phyloP scores from a whole-genome alignment of 2,888 invertebrate genomes.

The Julus scandinavius region DNA sequence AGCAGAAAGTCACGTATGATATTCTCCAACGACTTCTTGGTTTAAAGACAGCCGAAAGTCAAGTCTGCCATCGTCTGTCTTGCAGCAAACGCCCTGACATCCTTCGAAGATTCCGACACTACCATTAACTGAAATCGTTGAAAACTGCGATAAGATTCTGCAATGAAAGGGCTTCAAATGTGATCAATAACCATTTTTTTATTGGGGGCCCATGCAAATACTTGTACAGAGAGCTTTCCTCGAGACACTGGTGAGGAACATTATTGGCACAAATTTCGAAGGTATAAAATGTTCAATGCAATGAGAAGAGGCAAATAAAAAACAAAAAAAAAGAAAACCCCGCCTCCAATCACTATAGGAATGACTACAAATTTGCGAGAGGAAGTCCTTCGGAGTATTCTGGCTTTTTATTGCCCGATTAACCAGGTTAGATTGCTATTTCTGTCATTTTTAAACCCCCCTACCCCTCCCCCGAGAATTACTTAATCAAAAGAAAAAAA shows the following conservation, averaged over 20 bases:
- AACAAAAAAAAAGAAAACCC: not conserved
- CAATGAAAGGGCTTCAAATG: not conserved
- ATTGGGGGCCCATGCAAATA: conserved; percentile 48
- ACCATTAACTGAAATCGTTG: too few relatives aligned
- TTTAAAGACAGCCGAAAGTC: too few relatives aligned
- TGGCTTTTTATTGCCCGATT: conserved; percentile 51
- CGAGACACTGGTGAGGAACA: conserved; percentile 39
- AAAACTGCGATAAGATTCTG: not conserved
- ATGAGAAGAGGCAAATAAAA: conserved; percentile 31
- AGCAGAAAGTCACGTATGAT: too few relatives aligned
- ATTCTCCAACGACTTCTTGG: too few relatives aligned
- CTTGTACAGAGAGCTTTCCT: conserved; percentile 48
- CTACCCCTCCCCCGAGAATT: conserved; percentile 30
- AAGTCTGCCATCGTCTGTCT: too few relatives aligned
- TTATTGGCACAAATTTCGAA: conserved; percentile 55
- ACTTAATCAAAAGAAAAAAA: not conserved
- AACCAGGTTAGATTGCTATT: conserved; percentile 48
- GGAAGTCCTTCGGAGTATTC: conserved; percentile 51
- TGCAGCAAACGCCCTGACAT: too few relatives aligned
- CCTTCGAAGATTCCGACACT: too few relatives aligned
- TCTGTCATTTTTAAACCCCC: not conserved
- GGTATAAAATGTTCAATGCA: conserved; percentile 54
- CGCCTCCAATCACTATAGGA: conserved; percentile 45
- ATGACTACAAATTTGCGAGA: conserved; percentile 47
- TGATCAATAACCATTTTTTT: conserved; percentile 51